phyloP scores from a whole-genome alignment of 2,888 invertebrate genomes.

The Catocala nupta region DNA sequence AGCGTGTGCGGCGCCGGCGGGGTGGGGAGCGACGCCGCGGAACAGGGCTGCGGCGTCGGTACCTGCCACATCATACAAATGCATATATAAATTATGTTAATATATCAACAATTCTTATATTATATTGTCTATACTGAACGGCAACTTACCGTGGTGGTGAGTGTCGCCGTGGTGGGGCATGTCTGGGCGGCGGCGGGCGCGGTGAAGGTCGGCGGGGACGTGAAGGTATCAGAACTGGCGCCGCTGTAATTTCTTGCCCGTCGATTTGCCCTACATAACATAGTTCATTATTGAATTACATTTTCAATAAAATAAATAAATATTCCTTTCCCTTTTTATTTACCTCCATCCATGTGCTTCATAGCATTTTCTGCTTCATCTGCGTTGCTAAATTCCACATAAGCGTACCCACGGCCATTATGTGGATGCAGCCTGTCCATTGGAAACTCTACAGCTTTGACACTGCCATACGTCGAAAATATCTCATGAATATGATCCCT shows the following conservation, averaged over 20 bases:
- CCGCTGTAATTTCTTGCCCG: slow-evolving; percentile 97
- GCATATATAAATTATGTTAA: neutral
- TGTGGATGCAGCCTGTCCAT: slow-evolving; percentile 95
- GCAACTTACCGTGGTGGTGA: slow-evolving; percentile 76
- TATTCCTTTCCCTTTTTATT: slow-evolving; percentile 7
- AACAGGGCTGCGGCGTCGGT: slow-evolving; percentile 84
- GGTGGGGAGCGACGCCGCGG: slow-evolving; percentile 87
- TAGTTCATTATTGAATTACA: too few relatives aligned
- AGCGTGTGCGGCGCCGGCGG: slow-evolving; percentile 87
- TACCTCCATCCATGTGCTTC: slow-evolving; percentile 99
- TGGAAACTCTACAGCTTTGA: slow-evolving; percentile 96
- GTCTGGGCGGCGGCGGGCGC: slow-evolving; percentile 85
- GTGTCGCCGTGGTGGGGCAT: slow-evolving; percentile 86
- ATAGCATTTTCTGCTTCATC: slow-evolving; percentile 99
- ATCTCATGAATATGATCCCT: slow-evolving; percentile 97
- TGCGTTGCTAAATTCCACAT: slow-evolving; percentile 96
- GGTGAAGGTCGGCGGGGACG: slow-evolving; percentile 89
- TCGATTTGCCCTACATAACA: slow-evolving; percentile 93
- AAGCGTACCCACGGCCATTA: slow-evolving; percentile 97
- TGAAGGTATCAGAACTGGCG: slow-evolving; percentile 94
- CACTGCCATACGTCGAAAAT: slow-evolving; percentile 94
- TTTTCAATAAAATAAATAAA: too few relatives aligned
- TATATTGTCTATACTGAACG: too few relatives aligned
- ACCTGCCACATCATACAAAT: slow-evolving; percentile 59
- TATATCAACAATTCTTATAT: too few relatives aligned